phyloP scores from a whole-genome alignment of 2,113 vertebrate genomes.

The Gila orcuttii region DNA sequence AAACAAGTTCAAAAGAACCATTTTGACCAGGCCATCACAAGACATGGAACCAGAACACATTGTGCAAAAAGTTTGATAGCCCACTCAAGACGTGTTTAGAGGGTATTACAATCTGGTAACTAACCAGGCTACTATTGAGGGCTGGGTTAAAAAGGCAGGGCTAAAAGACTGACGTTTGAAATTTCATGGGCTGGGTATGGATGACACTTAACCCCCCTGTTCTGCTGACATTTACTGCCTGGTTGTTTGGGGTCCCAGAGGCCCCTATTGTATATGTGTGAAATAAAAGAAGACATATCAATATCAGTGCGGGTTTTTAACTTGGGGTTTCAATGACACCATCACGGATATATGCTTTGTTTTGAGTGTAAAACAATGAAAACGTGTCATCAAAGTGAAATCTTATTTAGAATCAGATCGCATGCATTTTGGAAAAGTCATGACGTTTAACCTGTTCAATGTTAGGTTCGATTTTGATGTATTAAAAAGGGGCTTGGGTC shows the following conservation, averaged over 20 bases:
- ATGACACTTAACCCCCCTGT: conserved; percentile 25
- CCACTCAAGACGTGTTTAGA: neutral
- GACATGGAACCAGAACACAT: neutral
- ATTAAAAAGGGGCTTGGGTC: neutral
- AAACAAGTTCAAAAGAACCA: neutral
- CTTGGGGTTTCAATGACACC: neutral
- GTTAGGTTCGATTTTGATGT: neutral
- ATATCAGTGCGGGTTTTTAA: neutral
- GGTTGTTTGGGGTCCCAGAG: conserved; percentile 10
- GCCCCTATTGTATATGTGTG: conserved; percentile 39
- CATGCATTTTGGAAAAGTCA: neutral
- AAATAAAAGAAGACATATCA: neutral
- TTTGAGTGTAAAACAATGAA: neutral
- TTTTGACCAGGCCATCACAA: neutral
- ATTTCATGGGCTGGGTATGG: conserved; percentile 29
- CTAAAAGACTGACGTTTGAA: conserved; percentile 24
- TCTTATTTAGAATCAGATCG: neutral
- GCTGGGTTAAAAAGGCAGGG: conserved; percentile 29
- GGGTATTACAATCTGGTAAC: conserved; percentile 12
- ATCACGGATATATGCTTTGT: neutral
- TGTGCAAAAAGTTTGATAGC: neutral
- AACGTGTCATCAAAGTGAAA: neutral
- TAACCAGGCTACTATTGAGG: conserved; percentile 25
- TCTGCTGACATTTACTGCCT: conserved; percentile 17
- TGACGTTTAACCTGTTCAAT: neutral